These are phyloP conservation scores for Scomber japonicus DNA, from an alignment of 2,113 vertebrate genomes.

Conservation along the genomic window DNA sequence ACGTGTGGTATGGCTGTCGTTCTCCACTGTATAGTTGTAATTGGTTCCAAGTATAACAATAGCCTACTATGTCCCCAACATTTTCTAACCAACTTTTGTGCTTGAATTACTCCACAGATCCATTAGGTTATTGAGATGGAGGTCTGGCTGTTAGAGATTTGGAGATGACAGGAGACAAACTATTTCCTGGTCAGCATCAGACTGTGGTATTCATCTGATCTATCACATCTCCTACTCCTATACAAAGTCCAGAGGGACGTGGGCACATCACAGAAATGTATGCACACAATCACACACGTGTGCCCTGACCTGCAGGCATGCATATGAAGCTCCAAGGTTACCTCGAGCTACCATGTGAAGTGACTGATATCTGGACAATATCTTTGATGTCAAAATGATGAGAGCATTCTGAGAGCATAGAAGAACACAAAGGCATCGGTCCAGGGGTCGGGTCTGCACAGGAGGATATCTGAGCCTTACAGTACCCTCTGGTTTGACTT, in stretches of 20 bases:
- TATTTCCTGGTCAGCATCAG: conserved; percentile 40
- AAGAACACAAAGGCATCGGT: conserved; percentile 47
- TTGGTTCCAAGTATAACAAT: neutral
- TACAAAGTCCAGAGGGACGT: conserved; percentile 27
- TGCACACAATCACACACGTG: neutral
- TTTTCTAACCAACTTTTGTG: conserved; percentile 26
- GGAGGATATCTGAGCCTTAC: conserved; percentile 43
- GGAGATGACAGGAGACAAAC: conserved; percentile 31
- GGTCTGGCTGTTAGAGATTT: conserved; percentile 49
- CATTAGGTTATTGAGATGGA: conserved; percentile 51
- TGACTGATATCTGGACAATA: conserved; percentile 42
- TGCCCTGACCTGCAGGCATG: conserved; percentile 11
- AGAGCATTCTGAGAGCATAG: conserved; percentile 48
- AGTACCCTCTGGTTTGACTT: conserved; percentile 54
- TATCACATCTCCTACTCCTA: neutral
- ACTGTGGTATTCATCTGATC: conserved; percentile 17
- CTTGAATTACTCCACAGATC: conserved; percentile 19
- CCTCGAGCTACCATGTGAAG: conserved; percentile 42
- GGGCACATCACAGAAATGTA: neutral
- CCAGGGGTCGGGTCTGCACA: conserved; percentile 52
- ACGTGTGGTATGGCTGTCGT: neutral
- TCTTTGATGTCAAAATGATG: conserved; percentile 67
- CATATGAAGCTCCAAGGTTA: conserved; percentile 19
- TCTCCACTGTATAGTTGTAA: neutral
- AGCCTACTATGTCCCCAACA: neutral